A percentile compares a stretch with the other conserved stretches of the same genome.
Conservation (phyloP, 2,797 vertebrate genomes). For the Poeciliopsis gracilis region DNA sequence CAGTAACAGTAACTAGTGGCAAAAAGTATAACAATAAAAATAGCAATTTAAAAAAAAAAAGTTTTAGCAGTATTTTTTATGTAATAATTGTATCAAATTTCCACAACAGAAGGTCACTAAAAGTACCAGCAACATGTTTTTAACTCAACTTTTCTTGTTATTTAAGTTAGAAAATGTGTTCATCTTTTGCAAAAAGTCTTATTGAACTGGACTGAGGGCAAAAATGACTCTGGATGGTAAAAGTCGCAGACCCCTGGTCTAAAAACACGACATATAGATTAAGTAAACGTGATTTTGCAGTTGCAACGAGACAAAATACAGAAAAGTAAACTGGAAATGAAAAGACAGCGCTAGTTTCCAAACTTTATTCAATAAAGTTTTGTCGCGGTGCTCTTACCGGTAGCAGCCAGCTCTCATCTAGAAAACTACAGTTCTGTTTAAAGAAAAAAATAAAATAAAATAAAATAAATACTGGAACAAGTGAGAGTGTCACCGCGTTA, state of each 20-base stretch:
- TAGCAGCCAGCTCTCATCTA: constrained; percentile 87
- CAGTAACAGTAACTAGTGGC: no score
- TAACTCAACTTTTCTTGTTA: no score
- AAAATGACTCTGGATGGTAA: background rate
- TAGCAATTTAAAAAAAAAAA: no score
- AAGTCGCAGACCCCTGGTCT: background rate
- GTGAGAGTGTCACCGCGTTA: background rate
- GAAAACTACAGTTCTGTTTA: constrained; percentile 86
- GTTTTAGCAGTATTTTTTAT: no score
- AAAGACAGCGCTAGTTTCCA: background rate
- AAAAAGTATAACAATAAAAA: no score
- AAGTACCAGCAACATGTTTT: no score
- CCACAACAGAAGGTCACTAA: no score
- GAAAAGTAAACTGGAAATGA: background rate
- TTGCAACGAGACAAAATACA: background rate
- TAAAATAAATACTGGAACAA: constrained; percentile 4
- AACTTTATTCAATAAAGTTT: background rate
- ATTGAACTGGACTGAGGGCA: background rate
- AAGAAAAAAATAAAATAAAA: constrained; percentile 6
- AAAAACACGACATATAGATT: background rate
- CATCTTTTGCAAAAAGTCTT: background rate
- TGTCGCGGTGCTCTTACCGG: constrained; percentile 75
- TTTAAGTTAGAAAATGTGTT: background rate
- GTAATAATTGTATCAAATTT: no score
- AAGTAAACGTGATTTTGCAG: background rate